Evolutionary conservation across 2,888 invertebrate species (phyloP).

Genomic region (Trichogramma dendrolimi): DNA sequence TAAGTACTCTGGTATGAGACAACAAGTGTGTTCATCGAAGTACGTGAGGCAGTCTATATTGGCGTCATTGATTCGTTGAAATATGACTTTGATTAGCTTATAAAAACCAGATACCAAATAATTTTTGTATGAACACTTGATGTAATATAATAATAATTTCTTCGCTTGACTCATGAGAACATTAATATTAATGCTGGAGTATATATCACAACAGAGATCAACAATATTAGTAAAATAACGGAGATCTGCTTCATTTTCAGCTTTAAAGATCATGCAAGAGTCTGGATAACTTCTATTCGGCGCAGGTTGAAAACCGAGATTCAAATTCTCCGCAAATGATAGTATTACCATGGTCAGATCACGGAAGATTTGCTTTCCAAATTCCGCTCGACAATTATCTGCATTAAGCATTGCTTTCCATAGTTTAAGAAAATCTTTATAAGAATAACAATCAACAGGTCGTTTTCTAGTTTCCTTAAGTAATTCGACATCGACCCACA

Average conservation of each 20-base stretch:
- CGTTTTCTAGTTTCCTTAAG: constrained; percentile 43
- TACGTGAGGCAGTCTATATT: constrained; percentile 29
- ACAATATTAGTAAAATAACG: constrained; percentile 65
- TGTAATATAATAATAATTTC: constrained; percentile 55
- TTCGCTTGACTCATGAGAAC: constrained; percentile 56
- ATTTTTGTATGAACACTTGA: constrained; percentile 56
- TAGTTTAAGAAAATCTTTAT: constrained; percentile 58
- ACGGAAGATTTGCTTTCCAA: constrained; percentile 47
- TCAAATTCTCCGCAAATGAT: constrained; percentile 53
- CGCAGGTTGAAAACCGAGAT: constrained; percentile 50
- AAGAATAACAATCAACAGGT: constrained; percentile 53
- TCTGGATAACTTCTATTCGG: constrained; percentile 37
- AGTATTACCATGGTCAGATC: constrained; percentile 52
- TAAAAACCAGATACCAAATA: constrained; percentile 68
- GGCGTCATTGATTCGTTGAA: constrained; percentile 52
- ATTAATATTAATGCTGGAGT: constrained; percentile 49
- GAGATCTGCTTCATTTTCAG: constrained; percentile 58
- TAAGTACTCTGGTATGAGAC: constrained; percentile 38
- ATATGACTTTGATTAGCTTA: constrained; percentile 56
- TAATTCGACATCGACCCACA: constrained; percentile 54
- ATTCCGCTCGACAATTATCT: constrained; percentile 18
- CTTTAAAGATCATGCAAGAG: constrained; percentile 45
- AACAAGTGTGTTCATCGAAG: constrained; percentile 36
- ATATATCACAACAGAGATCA: constrained; percentile 59
- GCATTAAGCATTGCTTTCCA: constrained; percentile 57